A percentile compares a stretch with the other conserved stretches of the same genome.
These are phyloP conservation scores for Eutrigla gurnardus DNA, from an alignment of 2,797 vertebrate genomes.

Conservation along the genomic window DNA sequence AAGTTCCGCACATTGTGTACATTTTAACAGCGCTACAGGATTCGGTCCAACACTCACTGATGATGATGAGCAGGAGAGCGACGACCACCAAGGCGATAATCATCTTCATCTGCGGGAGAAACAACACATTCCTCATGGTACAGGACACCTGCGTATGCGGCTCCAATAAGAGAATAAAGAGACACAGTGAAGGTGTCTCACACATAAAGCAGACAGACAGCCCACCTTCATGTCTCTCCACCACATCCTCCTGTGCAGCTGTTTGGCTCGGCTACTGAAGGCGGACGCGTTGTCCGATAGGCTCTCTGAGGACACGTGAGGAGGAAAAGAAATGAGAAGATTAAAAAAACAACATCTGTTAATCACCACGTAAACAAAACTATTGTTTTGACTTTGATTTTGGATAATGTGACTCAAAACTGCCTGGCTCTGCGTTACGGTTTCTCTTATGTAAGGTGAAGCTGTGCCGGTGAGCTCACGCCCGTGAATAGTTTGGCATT, in stretches of 20 bases:
- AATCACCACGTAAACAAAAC: conserved; percentile 25
- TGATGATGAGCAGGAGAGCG: conserved; percentile 92
- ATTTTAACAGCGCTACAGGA: background rate
- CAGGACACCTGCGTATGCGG: background rate
- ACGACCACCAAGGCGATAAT: conserved; percentile 90
- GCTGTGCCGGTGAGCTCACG: conserved; percentile 32
- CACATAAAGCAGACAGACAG: conserved; percentile 6
- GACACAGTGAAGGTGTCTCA: background rate
- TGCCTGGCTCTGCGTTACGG: conserved; percentile 9
- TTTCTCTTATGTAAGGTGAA: conserved; percentile 43
- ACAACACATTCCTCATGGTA: conserved; percentile 1
- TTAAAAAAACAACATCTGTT: conserved; percentile 15
- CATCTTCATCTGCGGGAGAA: conserved; percentile 91
- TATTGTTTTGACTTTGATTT: conserved; percentile 20
- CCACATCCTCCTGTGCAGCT: conserved; percentile 98
- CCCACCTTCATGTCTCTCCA: conserved; percentile 96
- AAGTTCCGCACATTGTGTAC: background rate
- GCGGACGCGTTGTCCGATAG: conserved; percentile 97
- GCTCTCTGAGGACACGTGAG: conserved; percentile 86
- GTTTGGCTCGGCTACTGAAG: conserved; percentile 98
- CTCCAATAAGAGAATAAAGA: background rate
- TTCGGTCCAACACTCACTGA: conserved; percentile 87
- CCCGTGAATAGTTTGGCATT: background rate
- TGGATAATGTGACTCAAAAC: conserved; percentile 11
- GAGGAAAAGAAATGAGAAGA: background rate